Evolutionary conservation across 2,113 vertebrate species (phyloP).

Genomic region (Petaurus breviceps): DNA sequence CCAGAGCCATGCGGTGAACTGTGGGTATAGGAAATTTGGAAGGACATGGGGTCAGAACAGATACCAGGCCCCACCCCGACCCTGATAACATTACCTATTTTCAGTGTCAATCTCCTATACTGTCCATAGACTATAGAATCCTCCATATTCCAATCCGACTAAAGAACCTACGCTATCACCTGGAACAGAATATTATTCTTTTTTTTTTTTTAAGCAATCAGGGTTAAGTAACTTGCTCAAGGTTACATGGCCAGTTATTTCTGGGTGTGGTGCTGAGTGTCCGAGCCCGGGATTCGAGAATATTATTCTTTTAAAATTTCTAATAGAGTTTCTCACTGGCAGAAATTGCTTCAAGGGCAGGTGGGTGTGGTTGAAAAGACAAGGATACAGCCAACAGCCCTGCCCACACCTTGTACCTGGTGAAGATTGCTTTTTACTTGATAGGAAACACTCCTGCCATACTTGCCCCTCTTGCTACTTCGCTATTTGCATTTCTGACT

Average conservation of each 20-base stretch:
- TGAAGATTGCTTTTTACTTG: constrained; percentile 34
- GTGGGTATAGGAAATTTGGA: constrained; percentile 46
- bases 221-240: no score
- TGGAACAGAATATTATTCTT: not conserved
- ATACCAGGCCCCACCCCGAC: not conserved
- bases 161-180: not conserved
- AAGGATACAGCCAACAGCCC: not conserved
- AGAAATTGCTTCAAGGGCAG: not conserved
- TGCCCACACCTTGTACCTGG: not conserved
- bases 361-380: constrained; percentile 47
- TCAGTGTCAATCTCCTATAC: not conserved
- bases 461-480: not conserved
- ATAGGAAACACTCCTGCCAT: not conserved
- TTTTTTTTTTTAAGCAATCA: no score
- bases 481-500: constrained; percentile 1
- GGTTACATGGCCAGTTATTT: no score
- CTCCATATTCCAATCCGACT: not conserved
- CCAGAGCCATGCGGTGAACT: constrained; percentile 92
- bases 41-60: not conserved
- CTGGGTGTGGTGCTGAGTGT: no score
- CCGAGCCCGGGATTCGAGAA: no score
- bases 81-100: not conserved
- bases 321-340: not conserved
- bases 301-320: not conserved
- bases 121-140: not conserved